Percentiles rank a stretch among this genome's conserved stretches.
Conservation (phyloP, 1,140 invertebrate species). For the Zaprionus camerounensis region DNA sequence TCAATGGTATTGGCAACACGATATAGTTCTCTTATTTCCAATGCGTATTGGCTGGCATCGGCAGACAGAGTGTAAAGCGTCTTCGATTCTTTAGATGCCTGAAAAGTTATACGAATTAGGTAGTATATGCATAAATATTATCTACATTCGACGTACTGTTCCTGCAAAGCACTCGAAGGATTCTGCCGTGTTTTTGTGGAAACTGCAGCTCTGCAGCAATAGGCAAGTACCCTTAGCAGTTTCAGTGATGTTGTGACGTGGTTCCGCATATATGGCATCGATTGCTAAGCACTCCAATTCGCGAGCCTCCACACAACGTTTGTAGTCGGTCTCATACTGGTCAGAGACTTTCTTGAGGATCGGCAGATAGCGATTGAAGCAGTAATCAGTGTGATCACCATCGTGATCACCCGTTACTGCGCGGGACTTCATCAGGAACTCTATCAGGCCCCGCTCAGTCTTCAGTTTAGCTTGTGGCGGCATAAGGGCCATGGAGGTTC, state of each 20-base stretch:
- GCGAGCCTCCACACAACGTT: conserved; percentile 17
- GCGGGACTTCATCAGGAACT: conserved; percentile 18
- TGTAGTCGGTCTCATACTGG: conserved; percentile 27
- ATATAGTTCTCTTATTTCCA: background rate
- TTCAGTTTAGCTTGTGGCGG: background rate
- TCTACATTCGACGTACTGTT: conserved; percentile 16
- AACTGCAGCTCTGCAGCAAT: conserved; percentile 18
- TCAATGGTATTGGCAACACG: background rate
- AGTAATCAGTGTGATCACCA: conserved; percentile 14
- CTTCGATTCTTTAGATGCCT: conserved; percentile 9
- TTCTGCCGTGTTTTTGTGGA: background rate
- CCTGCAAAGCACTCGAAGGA: conserved; percentile 31
- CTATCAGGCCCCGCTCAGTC: conserved; percentile 10
- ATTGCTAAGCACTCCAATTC: background rate
- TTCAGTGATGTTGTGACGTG: background rate
- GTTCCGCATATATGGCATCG: background rate
- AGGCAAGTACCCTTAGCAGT: conserved; percentile 18
- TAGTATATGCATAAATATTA: background rate
- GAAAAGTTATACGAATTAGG: background rate
- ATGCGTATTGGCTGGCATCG: background rate
- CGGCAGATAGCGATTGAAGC: conserved; percentile 45
- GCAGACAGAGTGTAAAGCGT: background rate
- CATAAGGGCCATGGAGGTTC: conserved; percentile 1
- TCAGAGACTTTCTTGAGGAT: conserved; percentile 16
- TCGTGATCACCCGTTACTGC: background rate